Percentiles rank a stretch among this genome's conserved stretches.
Conservation (phyloP, 2,888 invertebrate genomes). For the Quadriops clusia region DNA sequence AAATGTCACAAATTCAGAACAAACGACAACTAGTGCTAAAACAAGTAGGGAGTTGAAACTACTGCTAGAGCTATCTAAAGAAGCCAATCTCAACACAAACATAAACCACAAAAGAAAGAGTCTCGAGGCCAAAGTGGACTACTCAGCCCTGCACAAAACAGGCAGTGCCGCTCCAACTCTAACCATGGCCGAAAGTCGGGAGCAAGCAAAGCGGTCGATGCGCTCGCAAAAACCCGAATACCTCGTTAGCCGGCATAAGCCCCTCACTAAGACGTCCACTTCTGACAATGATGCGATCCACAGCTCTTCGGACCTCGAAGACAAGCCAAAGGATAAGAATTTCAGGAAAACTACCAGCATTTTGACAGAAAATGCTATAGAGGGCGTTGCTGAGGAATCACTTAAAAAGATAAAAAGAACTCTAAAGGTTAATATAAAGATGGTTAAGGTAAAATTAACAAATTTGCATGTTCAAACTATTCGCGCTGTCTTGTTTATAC, state of each 20-base stretch:
- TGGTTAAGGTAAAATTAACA: slow-evolving; percentile 1
- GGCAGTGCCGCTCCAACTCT: slow-evolving; percentile 29
- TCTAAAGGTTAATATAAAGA: slow-evolving; percentile 1
- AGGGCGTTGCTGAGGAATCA: too few relatives aligned
- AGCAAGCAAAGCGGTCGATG: slow-evolving; percentile 38
- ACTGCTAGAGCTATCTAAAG: slow-evolving; percentile 53
- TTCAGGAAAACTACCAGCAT: too few relatives aligned
- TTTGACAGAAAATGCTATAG: too few relatives aligned
- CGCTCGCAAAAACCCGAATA: slow-evolving; percentile 53
- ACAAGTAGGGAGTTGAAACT: slow-evolving; percentile 45
- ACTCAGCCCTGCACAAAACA: slow-evolving; percentile 20
- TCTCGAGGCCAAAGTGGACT: slow-evolving; percentile 21
- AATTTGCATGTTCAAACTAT: too few relatives aligned
- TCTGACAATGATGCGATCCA: slow-evolving; percentile 33
- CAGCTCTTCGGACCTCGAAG: too few relatives aligned
- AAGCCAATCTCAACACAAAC: slow-evolving; percentile 50
- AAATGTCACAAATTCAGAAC: slow-evolving; percentile 6
- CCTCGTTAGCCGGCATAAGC: slow-evolving; percentile 48
- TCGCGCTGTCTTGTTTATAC: too few relatives aligned
- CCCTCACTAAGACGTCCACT: slow-evolving; percentile 42
- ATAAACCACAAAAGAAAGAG: slow-evolving; percentile 38
- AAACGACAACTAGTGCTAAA: slow-evolving; percentile 7
- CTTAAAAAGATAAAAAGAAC: not conserved
- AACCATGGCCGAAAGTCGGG: slow-evolving; percentile 5
- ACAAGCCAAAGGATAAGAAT: too few relatives aligned